Percentiles rank a stretch among this genome's conserved stretches.
These are phyloP conservation scores for Pempheris klunzingeri DNA, from an alignment of 2,797 vertebrate species.

Conservation along the genomic window DNA sequence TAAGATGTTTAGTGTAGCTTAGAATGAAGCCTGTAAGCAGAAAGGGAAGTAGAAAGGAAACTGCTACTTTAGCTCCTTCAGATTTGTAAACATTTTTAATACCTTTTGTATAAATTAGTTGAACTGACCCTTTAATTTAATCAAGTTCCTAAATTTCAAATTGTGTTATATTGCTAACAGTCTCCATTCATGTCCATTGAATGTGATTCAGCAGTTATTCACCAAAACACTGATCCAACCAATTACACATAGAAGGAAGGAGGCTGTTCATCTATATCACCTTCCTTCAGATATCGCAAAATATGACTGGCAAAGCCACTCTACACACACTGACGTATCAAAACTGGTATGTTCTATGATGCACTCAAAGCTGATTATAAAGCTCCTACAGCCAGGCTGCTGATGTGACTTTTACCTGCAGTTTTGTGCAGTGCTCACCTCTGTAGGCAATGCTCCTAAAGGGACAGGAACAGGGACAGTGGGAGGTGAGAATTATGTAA, in stretches of 20 bases:
- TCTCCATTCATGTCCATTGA: no score
- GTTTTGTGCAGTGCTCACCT: conserved; percentile 15
- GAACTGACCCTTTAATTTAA: not conserved
- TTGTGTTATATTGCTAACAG: not conserved
- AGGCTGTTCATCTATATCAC: not conserved
- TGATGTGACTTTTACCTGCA: conserved; percentile 21
- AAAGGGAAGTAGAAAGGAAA: not conserved
- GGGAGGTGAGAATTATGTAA: conserved; percentile 60
- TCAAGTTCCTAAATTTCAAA: not conserved
- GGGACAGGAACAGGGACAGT: conserved; percentile 24
- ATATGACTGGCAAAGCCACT: conserved; percentile 5
- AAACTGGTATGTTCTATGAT: not conserved
- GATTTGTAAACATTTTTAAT: not conserved
- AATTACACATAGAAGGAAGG: not conserved
- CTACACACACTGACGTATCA: conserved; percentile 5
- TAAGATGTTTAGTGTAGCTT: not conserved
- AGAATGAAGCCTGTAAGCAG: not conserved
- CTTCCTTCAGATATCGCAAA: conserved; percentile 3
- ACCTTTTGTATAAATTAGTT: not conserved
- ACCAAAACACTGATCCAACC: not conserved
- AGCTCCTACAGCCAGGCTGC: not conserved
- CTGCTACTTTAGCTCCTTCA: not conserved
- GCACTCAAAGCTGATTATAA: conserved; percentile 21
- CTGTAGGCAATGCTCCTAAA: conserved; percentile 11
- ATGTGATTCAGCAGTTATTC: not conserved